Base-by-base conservation (phyloP, 2,888 invertebrate species). In the Tigriopus californicus region DNA sequence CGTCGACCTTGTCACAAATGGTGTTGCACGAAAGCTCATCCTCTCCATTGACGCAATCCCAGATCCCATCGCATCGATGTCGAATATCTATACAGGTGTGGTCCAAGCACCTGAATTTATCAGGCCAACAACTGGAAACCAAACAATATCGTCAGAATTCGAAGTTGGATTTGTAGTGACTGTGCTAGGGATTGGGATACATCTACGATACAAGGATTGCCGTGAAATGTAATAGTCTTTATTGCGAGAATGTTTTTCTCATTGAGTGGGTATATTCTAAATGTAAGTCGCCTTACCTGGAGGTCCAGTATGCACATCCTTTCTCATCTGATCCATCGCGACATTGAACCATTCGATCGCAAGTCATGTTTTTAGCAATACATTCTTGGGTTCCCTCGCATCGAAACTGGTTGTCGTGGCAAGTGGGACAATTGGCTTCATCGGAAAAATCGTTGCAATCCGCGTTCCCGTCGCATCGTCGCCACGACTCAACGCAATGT, bases 51-150 rank as follows among this genome's bases (percentile, higher is more conserved):
- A 18, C 18, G 41, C 54, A 54, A 41, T 54, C 54, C 54, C 54
- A 54, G 15, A 54, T 54, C 8, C 41, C 81, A 69, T 87, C 81
- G 70, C 87, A 87, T 57, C 80, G 77, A 64, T 79, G 73, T 51
- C 77, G 71, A 63, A 79, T 75, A 48, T 81, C 79, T 65, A 87
- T 79, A 70, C 86, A 86, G 65, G 77, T 76, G 56, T 82, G 80
- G 69, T 84, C 82, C 61, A 74, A 75, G 70, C 87, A 87, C 63
- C 78, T 79, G 71, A 82, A 85, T 66, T 75, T 73, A 66, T 69
- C 70, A 62, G 69, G 64, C 61, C 70, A 70, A 68, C 74, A 75
- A 44, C 62, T 67, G 18, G 18, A 25, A 51, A 47, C 18, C 24
- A 22, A 47, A 11, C 11, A 22, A 47, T 5, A n/a, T n/a, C n/a